Evolutionary conservation across 1,140 invertebrate species (phyloP).

Genomic region (Neocloeon triangulifer): DNA sequence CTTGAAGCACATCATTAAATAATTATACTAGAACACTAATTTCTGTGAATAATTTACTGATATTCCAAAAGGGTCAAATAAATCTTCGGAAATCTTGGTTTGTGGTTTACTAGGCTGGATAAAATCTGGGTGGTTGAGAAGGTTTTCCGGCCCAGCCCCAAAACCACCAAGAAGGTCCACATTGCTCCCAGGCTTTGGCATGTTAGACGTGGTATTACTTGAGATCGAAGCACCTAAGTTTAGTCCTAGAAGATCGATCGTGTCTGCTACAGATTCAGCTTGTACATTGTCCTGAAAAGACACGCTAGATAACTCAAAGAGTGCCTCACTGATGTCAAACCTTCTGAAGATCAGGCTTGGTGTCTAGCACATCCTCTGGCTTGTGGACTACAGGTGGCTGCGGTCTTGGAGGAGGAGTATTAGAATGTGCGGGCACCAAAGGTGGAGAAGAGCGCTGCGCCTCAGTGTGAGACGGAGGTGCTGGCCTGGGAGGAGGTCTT

Average conservation of each 20-base stretch:
- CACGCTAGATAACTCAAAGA: too few relatives aligned
- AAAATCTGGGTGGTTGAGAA: too few relatives aligned
- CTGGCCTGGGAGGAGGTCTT: conserved; percentile 9
- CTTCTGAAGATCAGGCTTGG: conserved; percentile 22
- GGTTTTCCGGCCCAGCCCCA: conserved; percentile 11
- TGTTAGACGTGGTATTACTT: too few relatives aligned
- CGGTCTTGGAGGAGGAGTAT: not conserved
- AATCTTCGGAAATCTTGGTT: conserved; percentile 9
- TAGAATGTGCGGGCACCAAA: not conserved
- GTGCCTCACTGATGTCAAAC: too few relatives aligned
- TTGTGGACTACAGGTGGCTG: conserved; percentile 1
- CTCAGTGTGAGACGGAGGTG: conserved; percentile 1
- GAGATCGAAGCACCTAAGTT: too few relatives aligned
- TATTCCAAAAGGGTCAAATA: conserved; percentile 12
- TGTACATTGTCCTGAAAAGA: conserved; percentile 9
- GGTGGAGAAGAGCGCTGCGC: not conserved
- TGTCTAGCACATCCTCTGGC: conserved; percentile 1
- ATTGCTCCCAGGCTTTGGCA: conserved; percentile 18
- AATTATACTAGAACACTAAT: not conserved
- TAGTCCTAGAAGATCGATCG: too few relatives aligned
- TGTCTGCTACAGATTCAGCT: conserved; percentile 5
- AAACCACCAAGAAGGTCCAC: conserved; percentile 40
- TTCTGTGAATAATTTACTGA: not conserved
- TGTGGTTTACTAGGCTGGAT: conserved; percentile 7
- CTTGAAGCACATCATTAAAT: not conserved